These are phyloP conservation scores for Drosophila fungiperda DNA, from an alignment of 2,888 invertebrate species.

Conservation along the genomic window DNA sequence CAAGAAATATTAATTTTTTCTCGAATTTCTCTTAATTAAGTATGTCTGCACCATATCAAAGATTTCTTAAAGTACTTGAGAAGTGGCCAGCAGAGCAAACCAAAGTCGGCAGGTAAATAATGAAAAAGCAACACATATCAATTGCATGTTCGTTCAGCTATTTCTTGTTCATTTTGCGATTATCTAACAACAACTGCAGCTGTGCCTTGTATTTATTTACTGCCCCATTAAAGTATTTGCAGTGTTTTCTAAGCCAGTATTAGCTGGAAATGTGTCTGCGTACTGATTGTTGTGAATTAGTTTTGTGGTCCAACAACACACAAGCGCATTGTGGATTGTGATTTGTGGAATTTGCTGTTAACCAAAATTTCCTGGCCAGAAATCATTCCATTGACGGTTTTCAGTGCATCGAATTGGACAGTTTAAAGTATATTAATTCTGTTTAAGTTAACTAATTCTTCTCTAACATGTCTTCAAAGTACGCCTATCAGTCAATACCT, in stretches of 20 bases:
- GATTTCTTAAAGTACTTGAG: constrained; percentile 90
- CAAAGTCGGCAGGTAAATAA: constrained; percentile 90
- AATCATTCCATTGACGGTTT: constrained; percentile 14
- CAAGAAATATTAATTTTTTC: constrained; percentile 30
- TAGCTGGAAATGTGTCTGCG: neutral
- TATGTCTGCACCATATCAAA: constrained; percentile 90
- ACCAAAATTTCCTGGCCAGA: neutral
- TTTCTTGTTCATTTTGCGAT: constrained; percentile 29
- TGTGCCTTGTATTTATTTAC: constrained; percentile 5
- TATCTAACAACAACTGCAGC: constrained; percentile 59
- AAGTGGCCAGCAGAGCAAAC: constrained; percentile 92
- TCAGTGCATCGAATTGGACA: neutral
- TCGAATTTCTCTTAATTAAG: constrained; percentile 24
- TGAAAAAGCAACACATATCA: neutral
- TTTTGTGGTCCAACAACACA: neutral
- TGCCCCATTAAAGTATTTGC: neutral
- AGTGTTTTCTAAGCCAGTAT: neutral
- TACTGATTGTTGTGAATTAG: neutral
- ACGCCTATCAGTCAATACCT: constrained; percentile 68
- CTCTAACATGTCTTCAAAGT: constrained; percentile 68
- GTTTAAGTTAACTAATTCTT: constrained; percentile 6
- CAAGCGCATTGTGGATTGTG: constrained; percentile 16
- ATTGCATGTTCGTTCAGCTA: constrained; percentile 53
- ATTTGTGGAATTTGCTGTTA: neutral
- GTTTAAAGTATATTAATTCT: neutral